Evolutionary conservation across 2,888 invertebrate genomes (phyloP).

Genomic region (Tenthredo distinguenda): DNA sequence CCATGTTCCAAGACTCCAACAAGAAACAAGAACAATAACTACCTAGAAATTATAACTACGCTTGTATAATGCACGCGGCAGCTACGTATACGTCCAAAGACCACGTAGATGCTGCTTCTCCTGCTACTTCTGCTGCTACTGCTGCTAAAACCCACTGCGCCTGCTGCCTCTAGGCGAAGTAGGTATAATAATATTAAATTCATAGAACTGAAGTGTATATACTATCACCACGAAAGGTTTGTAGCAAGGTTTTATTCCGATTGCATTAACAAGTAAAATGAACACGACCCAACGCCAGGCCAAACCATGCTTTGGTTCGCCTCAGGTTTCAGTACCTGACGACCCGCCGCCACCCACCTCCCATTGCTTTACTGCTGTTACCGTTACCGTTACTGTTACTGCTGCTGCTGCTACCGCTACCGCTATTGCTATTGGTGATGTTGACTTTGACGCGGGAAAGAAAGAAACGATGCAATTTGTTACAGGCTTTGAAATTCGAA

Average conservation of each 20-base stretch:
- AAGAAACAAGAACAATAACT: neutral
- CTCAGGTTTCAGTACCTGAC: neutral
- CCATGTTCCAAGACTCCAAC: neutral
- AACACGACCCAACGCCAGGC: neutral
- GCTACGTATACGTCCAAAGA: neutral
- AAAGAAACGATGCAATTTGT: conserved; percentile 39
- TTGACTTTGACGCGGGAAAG: conserved; percentile 27
- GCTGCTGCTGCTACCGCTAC: neutral
- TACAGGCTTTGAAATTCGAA: conserved; percentile 40
- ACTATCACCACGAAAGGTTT: conserved; percentile 17
- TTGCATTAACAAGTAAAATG: conserved; percentile 48
- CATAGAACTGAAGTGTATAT: neutral
- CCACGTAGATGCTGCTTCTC: no score
- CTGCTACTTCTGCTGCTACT: no score
- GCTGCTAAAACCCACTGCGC: neutral
- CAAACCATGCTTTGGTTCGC: conserved; percentile 14
- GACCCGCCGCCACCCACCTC: neutral
- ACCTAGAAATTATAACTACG: neutral
- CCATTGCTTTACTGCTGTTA: neutral
- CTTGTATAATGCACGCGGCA: neutral
- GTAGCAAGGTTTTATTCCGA: conserved; percentile 30
- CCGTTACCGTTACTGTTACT: neutral
- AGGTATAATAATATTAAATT: conserved; percentile 14
- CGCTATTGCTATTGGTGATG: neutral
- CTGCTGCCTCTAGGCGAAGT: neutral